These are phyloP conservation scores for Otolemur crassicaudatus DNA, from an alignment of 2,797 vertebrate genomes.

Conservation along the genomic window DNA sequence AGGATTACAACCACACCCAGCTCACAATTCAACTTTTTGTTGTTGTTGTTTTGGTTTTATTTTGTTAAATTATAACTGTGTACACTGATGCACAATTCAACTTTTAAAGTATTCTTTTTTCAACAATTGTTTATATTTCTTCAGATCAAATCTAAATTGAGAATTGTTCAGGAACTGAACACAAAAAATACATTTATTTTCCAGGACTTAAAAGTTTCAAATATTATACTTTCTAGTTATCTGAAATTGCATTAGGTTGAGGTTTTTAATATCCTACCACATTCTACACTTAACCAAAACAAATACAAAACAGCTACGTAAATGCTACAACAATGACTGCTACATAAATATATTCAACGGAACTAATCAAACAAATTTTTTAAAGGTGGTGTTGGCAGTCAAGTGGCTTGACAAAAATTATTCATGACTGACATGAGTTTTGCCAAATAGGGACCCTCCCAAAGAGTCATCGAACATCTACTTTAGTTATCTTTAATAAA, in stretches of 20 bases:
- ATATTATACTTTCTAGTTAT: background rate
- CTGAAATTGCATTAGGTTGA: background rate
- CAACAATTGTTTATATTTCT: background rate
- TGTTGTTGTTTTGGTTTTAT: too few relatives aligned
- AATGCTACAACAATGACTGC: background rate
- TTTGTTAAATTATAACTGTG: too few relatives aligned
- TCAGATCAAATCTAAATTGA: background rate
- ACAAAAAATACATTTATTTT: slow-evolving; percentile 14
- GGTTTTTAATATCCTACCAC: background rate
- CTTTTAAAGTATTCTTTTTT: background rate
- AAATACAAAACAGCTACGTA: background rate
- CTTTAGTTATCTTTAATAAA: background rate
- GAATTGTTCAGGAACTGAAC: slow-evolving; percentile 35
- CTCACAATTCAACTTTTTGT: too few relatives aligned
- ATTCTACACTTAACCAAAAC: background rate
- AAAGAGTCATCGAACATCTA: background rate
- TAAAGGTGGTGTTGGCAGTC: background rate
- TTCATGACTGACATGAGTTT: background rate
- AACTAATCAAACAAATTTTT: background rate
- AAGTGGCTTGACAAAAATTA: background rate
- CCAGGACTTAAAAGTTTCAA: slow-evolving; percentile 36
- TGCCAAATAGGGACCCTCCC: background rate
- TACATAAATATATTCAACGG: background rate
- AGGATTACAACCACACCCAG: too few relatives aligned
- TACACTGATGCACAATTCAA: too few relatives aligned